Evolutionary conservation across 1,140 invertebrate species (phyloP).

Genomic region (Ceratosolen fusciceps): DNA sequence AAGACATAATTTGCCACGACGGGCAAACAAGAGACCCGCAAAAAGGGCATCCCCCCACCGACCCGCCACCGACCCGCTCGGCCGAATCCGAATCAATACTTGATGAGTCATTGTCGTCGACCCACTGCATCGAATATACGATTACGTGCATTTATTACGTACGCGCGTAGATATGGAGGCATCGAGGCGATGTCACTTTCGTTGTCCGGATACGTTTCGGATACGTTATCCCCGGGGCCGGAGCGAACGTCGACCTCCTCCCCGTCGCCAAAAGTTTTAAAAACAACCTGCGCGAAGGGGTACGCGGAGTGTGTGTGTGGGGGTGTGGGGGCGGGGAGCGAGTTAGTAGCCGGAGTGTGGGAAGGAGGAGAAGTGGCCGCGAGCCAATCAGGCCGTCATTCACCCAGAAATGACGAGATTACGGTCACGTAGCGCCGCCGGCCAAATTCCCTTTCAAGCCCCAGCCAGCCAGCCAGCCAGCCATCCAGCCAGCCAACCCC

Average conservation of each 20-base stretch:
- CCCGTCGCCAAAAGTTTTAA: too few species aligned
- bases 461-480: background rate
- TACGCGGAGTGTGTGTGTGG: background rate
- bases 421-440: slow-evolving; percentile 57
- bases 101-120: background rate
- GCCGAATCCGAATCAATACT: background rate
- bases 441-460: background rate
- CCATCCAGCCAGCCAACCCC: background rate
- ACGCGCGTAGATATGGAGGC: too few species aligned
- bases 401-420: slow-evolving; percentile 61
- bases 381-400: slow-evolving; percentile 65
- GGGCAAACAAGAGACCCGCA: background rate
- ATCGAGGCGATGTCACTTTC: too few species aligned
- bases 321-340: too few species aligned
- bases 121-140: too few species aligned
- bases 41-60: too few species aligned
- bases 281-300: background rate
- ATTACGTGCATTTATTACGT: too few species aligned
- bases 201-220: too few species aligned
- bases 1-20: background rate
- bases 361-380: slow-evolving; percentile 41
- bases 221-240: too few species aligned
- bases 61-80: too few species aligned
- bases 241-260: too few species aligned
- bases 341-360: too few species aligned